phyloP scores from a whole-genome alignment of 2,113 vertebrate species.

The Rhinolophus sinicus region DNA sequence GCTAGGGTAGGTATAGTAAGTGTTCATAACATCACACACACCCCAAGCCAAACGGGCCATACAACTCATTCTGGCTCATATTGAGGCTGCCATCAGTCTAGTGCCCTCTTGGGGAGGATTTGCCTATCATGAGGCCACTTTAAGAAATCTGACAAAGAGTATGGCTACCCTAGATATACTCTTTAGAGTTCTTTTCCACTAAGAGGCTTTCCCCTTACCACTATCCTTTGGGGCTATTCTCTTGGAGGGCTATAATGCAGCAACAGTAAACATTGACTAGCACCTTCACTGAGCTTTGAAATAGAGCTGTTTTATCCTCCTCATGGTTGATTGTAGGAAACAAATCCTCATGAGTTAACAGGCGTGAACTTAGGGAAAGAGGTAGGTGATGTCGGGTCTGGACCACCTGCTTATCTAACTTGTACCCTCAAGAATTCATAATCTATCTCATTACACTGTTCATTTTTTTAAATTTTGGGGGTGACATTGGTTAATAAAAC shows the following conservation, averaged over 20 bases:
- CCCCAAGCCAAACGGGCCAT: too few relatives aligned
- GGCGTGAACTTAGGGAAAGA: neutral
- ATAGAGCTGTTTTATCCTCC: neutral
- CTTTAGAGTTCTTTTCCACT: neutral
- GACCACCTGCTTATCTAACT: neutral
- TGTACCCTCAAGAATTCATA: neutral
- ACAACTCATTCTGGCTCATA: too few relatives aligned
- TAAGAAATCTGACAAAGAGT: too few relatives aligned
- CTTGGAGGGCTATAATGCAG: neutral
- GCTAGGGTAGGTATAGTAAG: too few relatives aligned
- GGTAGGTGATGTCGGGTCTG: neutral
- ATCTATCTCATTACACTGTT: neutral
- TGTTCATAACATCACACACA: too few relatives aligned
- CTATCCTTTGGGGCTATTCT: neutral
- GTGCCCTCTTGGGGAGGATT: too few relatives aligned
- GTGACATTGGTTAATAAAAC: too few relatives aligned
- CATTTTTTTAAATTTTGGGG: neutral
- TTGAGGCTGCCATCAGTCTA: too few relatives aligned
- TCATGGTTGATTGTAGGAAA: neutral
- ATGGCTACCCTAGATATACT: neutral
- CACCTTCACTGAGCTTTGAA: neutral
- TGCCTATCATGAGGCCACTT: too few relatives aligned
- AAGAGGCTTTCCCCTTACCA: neutral
- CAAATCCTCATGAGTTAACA: neutral
- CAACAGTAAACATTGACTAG: neutral